phyloP scores from a whole-genome alignment of 2,113 vertebrate species.

The Hucho hucho region DNA sequence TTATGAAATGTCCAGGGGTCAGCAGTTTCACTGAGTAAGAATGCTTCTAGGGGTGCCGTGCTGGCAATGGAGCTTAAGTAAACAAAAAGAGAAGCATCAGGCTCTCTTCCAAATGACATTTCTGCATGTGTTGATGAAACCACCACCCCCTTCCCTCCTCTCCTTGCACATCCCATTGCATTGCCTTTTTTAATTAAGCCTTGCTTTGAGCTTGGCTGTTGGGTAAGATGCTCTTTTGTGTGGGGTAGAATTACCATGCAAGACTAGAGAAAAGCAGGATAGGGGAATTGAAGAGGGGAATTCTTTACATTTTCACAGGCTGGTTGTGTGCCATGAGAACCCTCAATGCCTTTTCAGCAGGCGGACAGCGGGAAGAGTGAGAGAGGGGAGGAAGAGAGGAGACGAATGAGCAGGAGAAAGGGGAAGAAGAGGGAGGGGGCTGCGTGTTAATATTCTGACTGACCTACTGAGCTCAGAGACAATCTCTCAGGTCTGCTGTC shows the following conservation, averaged over 20 bases:
- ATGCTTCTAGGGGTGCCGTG: too few relatives aligned
- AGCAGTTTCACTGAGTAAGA: not conserved
- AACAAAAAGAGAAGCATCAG: conserved; percentile 27
- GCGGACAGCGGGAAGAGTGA: not conserved
- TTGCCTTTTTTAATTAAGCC: conserved; percentile 26
- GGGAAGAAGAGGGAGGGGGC: not conserved
- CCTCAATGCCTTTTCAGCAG: conserved; percentile 17
- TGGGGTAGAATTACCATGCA: conserved; percentile 3
- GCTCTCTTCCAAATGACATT: conserved; percentile 27
- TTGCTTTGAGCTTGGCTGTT: conserved; percentile 8
- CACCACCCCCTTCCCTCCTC: not conserved
- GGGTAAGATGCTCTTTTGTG: conserved; percentile 16
- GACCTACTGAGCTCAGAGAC: conserved; percentile 7
- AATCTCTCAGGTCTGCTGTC: not conserved
- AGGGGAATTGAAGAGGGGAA: conserved; percentile 1
- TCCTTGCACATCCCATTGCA: not conserved
- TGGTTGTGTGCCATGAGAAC: conserved; percentile 32
- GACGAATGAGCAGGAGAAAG: too few relatives aligned
- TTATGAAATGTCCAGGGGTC: not conserved
- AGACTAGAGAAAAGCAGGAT: not conserved
- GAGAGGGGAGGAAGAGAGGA: not conserved
- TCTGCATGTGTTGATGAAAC: conserved; percentile 42
- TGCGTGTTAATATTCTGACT: conserved; percentile 53
- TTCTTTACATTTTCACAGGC: conserved; percentile 31
- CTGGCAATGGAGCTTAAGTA: not conserved